Conservation (phyloP, 2,888 invertebrate species). For the Orthosia gracilis region DNA sequence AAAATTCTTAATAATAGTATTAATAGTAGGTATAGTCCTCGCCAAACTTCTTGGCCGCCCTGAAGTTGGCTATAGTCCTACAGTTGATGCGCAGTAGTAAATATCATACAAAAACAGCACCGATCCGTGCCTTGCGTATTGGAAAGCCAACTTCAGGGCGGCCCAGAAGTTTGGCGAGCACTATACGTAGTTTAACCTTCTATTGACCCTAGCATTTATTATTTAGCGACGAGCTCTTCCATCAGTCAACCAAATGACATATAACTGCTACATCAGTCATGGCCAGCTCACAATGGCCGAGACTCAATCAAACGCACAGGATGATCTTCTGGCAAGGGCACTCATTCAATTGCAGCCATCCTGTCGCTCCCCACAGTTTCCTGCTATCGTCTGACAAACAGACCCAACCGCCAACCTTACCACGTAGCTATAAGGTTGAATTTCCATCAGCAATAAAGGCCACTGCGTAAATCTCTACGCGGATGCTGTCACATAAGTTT, state of each 20-base stretch:
- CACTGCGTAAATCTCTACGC: slow-evolving; percentile 69
- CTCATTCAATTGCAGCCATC: slow-evolving; percentile 85
- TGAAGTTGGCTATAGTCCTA: too few species aligned
- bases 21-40: too few species aligned
- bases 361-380: slow-evolving; percentile 82
- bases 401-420: slow-evolving; percentile 58
- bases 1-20: too few species aligned
- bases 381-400: slow-evolving; percentile 65
- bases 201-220: neutral
- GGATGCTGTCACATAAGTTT: slow-evolving; percentile 68
- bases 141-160: too few species aligned
- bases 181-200: neutral
- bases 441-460: slow-evolving; percentile 47
- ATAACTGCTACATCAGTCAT: slow-evolving; percentile 46
- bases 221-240: neutral
- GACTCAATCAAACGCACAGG: slow-evolving; percentile 70
- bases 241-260: slow-evolving; percentile 8
- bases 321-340: slow-evolving; percentile 85
- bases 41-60: too few species aligned
- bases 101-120: too few species aligned
- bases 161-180: too few species aligned
- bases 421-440: slow-evolving; percentile 56
- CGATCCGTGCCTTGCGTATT: too few species aligned
- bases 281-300: slow-evolving; percentile 63
- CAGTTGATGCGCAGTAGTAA: too few species aligned